Base-by-base conservation (phyloP, 2,113 vertebrate genomes). In the Ivindomyrus marchei region DNA sequence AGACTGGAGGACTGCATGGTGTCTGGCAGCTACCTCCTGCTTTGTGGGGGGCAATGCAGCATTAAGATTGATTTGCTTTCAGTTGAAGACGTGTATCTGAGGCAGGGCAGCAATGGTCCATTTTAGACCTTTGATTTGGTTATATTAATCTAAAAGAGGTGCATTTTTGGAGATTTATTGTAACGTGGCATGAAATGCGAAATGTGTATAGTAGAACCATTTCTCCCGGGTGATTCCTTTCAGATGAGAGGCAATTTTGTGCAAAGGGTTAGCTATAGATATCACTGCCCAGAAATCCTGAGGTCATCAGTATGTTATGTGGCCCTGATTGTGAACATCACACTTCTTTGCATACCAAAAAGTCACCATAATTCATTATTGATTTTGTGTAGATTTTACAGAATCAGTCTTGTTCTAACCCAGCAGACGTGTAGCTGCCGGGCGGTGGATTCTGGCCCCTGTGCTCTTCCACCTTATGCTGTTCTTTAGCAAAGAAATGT, bases 381-480 rank as follows among this genome's bases (percentile, higher is more conserved):
- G 74, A 80, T 80, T 80, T 80, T 80, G 36, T 42, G 74, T 42
- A 80, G 74, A 80, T 80, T 80, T 80, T 42, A 80, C 74, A 31
- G 62, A 70, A 70, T 80, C 15, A 42, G 74, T 36, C 31, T 42
- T 80, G 74, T 80, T 42, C 13, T 80, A 19, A 80, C 11, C 6
- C 74, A 42, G 36, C 6, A 80, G 31, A 3, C 3, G 11, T 36
- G 66, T 36, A 36, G 27, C 66, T 39, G 27, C 70, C 2, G 74
- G 31, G 74, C 5, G 0, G 36, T 19, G 15, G 4, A 8, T 42
- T 42, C 62, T n/a, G 24, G 62, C n/a, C 62, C 62, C 10, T 31
- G n/a, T 4, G 62, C 3, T 31, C 9, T 31, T 70, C 62, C n/a
- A 66, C 3, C 2, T 66, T 70, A 31, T 70, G 62, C n/a, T 31